Evolutionary conservation across 1,140 invertebrate species (phyloP).

Genomic region (Metaphire vulgaris): DNA sequence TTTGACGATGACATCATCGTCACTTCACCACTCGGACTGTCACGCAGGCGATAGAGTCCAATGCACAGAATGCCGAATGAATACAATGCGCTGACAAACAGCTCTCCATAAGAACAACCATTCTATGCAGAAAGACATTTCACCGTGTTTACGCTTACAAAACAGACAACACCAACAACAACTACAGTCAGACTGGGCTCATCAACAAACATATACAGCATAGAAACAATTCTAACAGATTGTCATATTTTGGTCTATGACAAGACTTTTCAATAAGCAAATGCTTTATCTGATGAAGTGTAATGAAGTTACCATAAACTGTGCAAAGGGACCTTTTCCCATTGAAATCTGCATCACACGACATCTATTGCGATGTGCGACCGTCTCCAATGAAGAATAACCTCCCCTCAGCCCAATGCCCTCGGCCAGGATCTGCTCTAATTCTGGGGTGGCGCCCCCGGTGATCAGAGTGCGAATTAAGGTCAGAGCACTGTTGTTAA

Average conservation of each 20-base stretch:
- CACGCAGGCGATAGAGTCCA: slow-evolving; percentile 79
- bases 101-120: slow-evolving; percentile 61
- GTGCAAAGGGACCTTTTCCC: slow-evolving; percentile 89
- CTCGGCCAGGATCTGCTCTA: no score
- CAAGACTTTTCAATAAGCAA: no score
- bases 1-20: slow-evolving; percentile 72
- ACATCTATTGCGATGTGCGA: slow-evolving; percentile 86
- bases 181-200: no score
- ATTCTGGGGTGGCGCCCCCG: slow-evolving; percentile 38
- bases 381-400: slow-evolving; percentile 65
- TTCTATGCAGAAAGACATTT: no score
- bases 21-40: slow-evolving; percentile 30
- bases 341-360: slow-evolving; percentile 94
- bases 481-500: slow-evolving; percentile 37
- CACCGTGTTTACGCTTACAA: no score
- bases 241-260: no score
- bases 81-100: slow-evolving; percentile 92
- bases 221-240: no score
- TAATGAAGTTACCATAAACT: slow-evolving; percentile 73
- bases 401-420: slow-evolving; percentile 34
- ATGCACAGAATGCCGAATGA: slow-evolving; percentile 99
- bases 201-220: no score
- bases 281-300: neutral
- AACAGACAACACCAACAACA: no score
- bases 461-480: slow-evolving; percentile 39